Percentiles rank a stretch among this genome's conserved stretches.
phyloP scores from a whole-genome alignment of 2,113 vertebrate species.

The Coregonus clupeaformis region DNA sequence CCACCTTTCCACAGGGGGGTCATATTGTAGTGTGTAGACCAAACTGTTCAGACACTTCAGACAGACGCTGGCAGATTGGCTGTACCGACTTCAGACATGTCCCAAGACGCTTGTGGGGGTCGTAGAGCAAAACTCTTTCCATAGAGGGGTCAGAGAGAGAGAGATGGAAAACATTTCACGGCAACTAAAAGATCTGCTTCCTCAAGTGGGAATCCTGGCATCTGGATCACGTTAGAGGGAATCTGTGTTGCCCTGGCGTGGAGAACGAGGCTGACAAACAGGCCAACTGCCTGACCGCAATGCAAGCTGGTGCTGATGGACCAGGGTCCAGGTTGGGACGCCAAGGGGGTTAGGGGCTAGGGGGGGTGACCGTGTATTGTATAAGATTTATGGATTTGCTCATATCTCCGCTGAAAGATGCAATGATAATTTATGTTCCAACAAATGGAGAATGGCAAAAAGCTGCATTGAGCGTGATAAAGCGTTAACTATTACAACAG shows the following conservation, averaged over 20 bases:
- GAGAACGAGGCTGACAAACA: constrained; percentile 17
- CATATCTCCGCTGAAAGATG: background rate
- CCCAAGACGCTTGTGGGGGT: too few species aligned
- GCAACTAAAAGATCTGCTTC: constrained; percentile 21
- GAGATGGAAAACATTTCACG: constrained; percentile 24
- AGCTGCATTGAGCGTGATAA: background rate
- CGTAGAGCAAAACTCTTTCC: too few species aligned
- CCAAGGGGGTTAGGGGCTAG: background rate
- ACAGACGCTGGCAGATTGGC: too few species aligned
- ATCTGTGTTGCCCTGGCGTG: constrained; percentile 26
- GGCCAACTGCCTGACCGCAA: background rate
- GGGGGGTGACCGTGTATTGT: background rate
- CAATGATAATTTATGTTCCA: background rate
- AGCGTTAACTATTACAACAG: background rate
- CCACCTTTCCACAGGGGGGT: too few species aligned
- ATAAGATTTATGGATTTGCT: background rate
- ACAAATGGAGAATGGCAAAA: background rate
- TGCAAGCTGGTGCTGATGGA: too few species aligned
- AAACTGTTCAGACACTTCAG: too few species aligned
- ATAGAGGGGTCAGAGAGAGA: background rate
- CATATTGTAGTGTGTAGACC: too few species aligned
- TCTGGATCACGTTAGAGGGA: constrained; percentile 28
- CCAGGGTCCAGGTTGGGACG: background rate
- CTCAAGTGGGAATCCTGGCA: constrained; percentile 36
- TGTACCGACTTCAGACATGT: too few species aligned